Conservation (phyloP, 2,888 invertebrate species). For the Sympetrum striolatum region DNA sequence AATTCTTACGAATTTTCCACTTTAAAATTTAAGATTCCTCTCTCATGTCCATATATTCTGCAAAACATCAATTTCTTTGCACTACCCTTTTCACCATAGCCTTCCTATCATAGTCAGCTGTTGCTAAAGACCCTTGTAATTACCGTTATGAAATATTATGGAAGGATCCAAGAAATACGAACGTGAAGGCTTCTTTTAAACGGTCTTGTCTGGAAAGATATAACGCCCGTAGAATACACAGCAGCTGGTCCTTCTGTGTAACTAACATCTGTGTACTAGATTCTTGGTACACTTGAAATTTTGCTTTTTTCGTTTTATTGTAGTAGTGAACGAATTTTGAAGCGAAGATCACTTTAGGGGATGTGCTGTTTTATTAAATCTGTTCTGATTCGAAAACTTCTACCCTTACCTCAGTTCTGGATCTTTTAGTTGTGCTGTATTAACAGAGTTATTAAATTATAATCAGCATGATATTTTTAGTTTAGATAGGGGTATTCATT, state of each 20-base stretch:
- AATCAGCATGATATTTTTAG: no score
- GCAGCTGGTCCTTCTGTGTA: neutral
- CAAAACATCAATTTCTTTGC: no score
- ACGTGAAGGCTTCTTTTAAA: neutral
- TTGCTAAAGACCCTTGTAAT: neutral
- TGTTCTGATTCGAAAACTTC: neutral
- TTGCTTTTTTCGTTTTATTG: neutral
- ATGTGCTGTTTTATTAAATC: neutral
- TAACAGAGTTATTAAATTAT: no score
- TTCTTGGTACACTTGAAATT: neutral
- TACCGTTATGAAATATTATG: neutral
- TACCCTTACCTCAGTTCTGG: neutral
- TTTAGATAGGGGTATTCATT: no score
- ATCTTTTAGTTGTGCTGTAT: neutral
- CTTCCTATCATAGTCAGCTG: no score
- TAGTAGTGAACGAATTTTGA: neutral
- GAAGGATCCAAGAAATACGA: neutral
- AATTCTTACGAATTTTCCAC: no score
- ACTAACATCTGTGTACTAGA: neutral
- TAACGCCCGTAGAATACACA: neutral
- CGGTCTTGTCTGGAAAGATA: neutral
- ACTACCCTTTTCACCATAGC: no score
- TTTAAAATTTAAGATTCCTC: no score
- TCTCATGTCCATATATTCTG: no score
- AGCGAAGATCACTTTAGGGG: neutral